These are phyloP conservation scores for Acipenser transmontanus DNA, from an alignment of 2,797 vertebrate genomes.

Conservation along the genomic window DNA sequence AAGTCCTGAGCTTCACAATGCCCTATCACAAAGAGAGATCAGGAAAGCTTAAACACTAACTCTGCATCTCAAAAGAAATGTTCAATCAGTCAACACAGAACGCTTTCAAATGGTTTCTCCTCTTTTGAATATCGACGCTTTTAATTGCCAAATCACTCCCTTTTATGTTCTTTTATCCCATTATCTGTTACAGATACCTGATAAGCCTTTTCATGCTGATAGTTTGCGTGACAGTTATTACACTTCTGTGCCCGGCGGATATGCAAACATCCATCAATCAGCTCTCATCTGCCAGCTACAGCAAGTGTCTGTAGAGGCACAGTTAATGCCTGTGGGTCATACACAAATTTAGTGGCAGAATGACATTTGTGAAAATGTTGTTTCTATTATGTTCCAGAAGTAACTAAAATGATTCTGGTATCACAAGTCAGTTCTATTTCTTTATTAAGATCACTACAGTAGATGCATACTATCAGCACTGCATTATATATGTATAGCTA, in stretches of 20 bases:
- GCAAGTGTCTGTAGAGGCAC: background rate
- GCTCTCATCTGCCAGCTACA: background rate
- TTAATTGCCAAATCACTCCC: slow-evolving; percentile 12
- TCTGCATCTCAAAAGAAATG: background rate
- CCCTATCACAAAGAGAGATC: slow-evolving; percentile 18
- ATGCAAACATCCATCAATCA: background rate
- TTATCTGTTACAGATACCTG: slow-evolving; percentile 19
- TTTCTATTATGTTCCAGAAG: background rate
- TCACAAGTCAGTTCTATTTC: background rate
- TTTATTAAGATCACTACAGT: background rate
- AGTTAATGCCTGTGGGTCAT: background rate
- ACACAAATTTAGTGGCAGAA: background rate
- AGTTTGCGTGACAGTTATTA: slow-evolving; percentile 20
- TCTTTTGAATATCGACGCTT: slow-evolving; percentile 8
- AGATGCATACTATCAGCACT: background rate
- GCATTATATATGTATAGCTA: background rate
- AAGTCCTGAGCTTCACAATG: slow-evolving; percentile 16
- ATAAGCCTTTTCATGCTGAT: slow-evolving; percentile 19
- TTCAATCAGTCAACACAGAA: slow-evolving; percentile 10
- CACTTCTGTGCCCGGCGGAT: slow-evolving; percentile 12
- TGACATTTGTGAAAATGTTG: background rate
- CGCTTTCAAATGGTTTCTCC: slow-evolving; percentile 5
- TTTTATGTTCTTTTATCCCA: slow-evolving; percentile 5
- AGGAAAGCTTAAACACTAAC: slow-evolving; percentile 8
- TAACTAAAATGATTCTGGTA: background rate